phyloP scores from a whole-genome alignment of 2,797 vertebrate genomes.

The Hippocampus kuda region DNA sequence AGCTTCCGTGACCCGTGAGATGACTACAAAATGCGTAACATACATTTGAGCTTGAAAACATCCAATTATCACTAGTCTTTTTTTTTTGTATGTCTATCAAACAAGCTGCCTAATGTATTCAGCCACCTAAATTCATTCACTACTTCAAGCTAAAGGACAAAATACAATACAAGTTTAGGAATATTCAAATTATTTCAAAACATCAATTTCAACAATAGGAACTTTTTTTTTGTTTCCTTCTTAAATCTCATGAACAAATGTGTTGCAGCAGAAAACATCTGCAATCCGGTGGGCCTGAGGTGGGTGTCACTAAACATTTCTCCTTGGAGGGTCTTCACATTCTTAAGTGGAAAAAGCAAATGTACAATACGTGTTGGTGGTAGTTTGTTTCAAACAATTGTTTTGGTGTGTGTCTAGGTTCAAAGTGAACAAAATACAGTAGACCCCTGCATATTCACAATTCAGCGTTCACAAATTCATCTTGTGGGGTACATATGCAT shows the following conservation, averaged over 20 bases:
- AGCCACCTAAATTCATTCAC: constrained; percentile 68
- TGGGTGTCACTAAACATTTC: constrained; percentile 46
- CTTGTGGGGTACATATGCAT: too few species aligned
- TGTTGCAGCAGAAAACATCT: constrained; percentile 53
- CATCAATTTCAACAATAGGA: constrained; percentile 60
- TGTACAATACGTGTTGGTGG: constrained; percentile 7
- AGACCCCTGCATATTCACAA: neutral
- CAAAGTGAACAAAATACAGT: constrained; percentile 44
- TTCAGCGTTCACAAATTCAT: neutral
- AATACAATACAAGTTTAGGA: constrained; percentile 63
- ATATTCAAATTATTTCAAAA: constrained; percentile 49
- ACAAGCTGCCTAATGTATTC: constrained; percentile 59
- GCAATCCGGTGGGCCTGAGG: constrained; percentile 59
- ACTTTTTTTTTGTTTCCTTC: constrained; percentile 11
- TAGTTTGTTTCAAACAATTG: constrained; percentile 49
- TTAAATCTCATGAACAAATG: constrained; percentile 37
- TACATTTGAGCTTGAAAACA: constrained; percentile 62
- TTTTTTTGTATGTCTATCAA: constrained; percentile 43
- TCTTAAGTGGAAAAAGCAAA: constrained; percentile 61
- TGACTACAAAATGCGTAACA: constrained; percentile 66
- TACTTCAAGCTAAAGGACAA: constrained; percentile 72
- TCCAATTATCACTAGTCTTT: constrained; percentile 46
- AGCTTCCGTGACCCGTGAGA: constrained; percentile 55
- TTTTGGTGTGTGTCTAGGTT: constrained; percentile 55
- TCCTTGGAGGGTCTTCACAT: constrained; percentile 58